A percentile compares a stretch with the other conserved stretches of the same genome.
Evolutionary conservation across 1,140 invertebrate genomes (phyloP).

Genomic region (Manduca sexta): DNA sequence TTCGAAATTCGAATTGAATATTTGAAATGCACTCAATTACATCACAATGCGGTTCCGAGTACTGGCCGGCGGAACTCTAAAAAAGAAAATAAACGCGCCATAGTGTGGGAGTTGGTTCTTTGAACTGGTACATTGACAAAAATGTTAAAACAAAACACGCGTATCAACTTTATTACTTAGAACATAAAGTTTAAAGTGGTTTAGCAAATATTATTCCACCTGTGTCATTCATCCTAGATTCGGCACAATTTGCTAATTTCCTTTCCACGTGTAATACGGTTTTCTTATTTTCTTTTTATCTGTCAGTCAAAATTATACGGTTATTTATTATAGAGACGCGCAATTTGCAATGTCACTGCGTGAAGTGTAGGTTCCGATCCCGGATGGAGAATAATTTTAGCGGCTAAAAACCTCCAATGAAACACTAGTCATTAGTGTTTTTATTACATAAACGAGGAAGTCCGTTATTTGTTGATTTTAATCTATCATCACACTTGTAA

Average conservation of each 20-base stretch:
- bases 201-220: background rate
- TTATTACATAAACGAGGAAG: no score
- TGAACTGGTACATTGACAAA: constrained; percentile 34
- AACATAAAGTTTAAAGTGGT: constrained; percentile 4
- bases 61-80: constrained; percentile 13
- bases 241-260: constrained; percentile 1
- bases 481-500: no score
- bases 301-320: background rate
- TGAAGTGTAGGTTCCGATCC: no score
- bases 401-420: no score
- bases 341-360: no score
- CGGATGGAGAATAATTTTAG: no score
- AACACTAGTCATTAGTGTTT: no score
- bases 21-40: background rate
- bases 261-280: constrained; percentile 3
- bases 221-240: constrained; percentile 5
- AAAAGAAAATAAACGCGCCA: constrained; percentile 16
- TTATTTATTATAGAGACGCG: no score
- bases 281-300: background rate
- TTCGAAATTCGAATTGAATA: no score
- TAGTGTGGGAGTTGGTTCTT: constrained; percentile 45
- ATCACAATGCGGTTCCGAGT: background rate
- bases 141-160: background rate
- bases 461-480: no score
- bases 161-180: background rate